Evolutionary conservation across 1,140 invertebrate genomes (phyloP).

Genomic region (roundworm (Caenorhabditis elegans)): DNA sequence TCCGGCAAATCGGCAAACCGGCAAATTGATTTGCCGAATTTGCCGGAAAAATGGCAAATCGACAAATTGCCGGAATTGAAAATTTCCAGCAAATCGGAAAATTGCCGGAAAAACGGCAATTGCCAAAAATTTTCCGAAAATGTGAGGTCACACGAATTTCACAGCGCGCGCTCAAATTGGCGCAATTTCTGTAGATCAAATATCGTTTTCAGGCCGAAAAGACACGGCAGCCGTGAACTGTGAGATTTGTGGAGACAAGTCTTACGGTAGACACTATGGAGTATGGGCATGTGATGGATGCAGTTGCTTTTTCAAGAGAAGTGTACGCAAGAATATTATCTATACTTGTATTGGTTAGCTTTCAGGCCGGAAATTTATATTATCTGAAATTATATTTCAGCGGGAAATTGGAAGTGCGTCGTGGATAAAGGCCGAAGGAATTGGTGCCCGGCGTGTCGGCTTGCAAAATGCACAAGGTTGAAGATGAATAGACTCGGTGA

Average conservation of each 20-base stretch:
- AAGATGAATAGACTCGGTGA: conserved; percentile 50
- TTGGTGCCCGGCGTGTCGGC: conserved; percentile 82
- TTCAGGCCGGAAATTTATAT: background rate
- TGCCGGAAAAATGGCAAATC: too few species aligned
- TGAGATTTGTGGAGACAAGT: conserved; percentile 92
- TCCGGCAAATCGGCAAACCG: too few species aligned
- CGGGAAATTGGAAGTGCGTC: conserved; percentile 76
- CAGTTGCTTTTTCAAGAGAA: conserved; percentile 81
- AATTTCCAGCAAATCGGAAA: too few species aligned
- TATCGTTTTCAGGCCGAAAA: conserved; percentile 72
- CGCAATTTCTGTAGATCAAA: too few species aligned
- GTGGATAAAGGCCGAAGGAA: conserved; percentile 81
- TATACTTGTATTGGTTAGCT: conserved; percentile 78
- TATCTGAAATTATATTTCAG: conserved; percentile 66
- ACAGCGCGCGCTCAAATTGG: too few species aligned
- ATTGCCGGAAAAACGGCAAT: too few species aligned
- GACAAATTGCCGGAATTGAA: too few species aligned
- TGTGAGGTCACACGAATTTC: too few species aligned
- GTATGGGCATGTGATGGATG: conserved; percentile 94
- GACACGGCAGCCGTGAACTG: conserved; percentile 76
- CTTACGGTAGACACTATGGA: conserved; percentile 94
- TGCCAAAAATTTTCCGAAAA: too few species aligned
- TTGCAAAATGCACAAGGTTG: conserved; percentile 69
- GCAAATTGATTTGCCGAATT: too few species aligned
- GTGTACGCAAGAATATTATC: conserved; percentile 74